Conservation (phyloP, 2,113 vertebrate genomes). For the Dromaius novaehollandiae region DNA sequence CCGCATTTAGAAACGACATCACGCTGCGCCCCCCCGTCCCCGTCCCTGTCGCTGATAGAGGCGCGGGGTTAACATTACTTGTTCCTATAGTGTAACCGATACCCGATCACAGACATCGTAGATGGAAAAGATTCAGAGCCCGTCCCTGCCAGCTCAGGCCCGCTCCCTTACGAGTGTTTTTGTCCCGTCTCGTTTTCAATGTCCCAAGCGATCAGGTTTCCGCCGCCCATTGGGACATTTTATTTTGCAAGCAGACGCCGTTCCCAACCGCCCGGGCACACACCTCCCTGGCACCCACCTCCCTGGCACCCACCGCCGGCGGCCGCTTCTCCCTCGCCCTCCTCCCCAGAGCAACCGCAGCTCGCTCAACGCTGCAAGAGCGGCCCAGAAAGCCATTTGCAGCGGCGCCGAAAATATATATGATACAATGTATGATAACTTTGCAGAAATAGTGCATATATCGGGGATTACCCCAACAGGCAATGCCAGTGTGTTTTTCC, state of each 20-base stretch:
- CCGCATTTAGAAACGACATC: background rate
- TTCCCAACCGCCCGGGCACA: background rate
- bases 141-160: background rate
- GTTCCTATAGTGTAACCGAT: constrained; percentile 36
- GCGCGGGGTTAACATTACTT: constrained; percentile 16
- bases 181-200: constrained; percentile 13
- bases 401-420: background rate
- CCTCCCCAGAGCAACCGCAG: background rate
- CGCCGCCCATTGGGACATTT: background rate
- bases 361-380: too few relatives aligned
- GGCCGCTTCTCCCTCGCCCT: background rate
- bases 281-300: background rate
- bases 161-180: constrained; percentile 54
- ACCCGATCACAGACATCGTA: background rate
- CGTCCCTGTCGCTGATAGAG: background rate
- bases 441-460: background rate
- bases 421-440: background rate
- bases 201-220: constrained; percentile 39
- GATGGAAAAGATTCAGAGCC: constrained; percentile 45
- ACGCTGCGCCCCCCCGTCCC: background rate
- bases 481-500: background rate
- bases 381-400: too few relatives aligned
- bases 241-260: background rate
- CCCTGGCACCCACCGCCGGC: background rate
- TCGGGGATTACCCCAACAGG: background rate